Conservation (phyloP, 2,113 vertebrate genomes). For the Plecotus auritus region DNA sequence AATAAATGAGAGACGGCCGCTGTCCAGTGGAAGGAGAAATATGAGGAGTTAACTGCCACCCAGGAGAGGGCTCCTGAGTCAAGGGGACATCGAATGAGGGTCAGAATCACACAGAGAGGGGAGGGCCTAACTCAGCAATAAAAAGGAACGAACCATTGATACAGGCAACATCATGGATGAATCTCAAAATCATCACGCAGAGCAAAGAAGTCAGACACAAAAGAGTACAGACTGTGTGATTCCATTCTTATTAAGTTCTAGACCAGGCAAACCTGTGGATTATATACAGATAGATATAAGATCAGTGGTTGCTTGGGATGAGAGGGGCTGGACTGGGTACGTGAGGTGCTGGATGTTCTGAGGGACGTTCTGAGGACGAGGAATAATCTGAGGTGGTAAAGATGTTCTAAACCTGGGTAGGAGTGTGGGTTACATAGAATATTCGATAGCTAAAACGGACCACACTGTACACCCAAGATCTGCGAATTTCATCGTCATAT, state of each 20-base stretch:
- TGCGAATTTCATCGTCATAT: not conserved
- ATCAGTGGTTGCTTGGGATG: not conserved
- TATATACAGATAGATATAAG: not conserved
- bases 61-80: not conserved
- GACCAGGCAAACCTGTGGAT: not conserved
- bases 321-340: not conserved
- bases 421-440: not conserved
- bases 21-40: not conserved
- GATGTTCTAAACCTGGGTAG: not conserved
- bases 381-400: not conserved
- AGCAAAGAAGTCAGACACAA: not conserved
- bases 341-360: not conserved
- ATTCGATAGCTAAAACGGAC: not conserved
- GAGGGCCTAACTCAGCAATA: not conserved
- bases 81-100: not conserved
- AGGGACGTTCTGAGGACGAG: not conserved
- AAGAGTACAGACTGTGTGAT: not conserved
- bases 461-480: not conserved
- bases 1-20: not conserved
- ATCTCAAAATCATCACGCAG: not conserved
- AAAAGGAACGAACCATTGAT: not conserved
- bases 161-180: rapidly evolving
- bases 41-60: not conserved
- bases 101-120: not conserved
- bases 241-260: not conserved